phyloP scores from a whole-genome alignment of 1,140 invertebrate genomes.

The Heliconius hermathena region DNA sequence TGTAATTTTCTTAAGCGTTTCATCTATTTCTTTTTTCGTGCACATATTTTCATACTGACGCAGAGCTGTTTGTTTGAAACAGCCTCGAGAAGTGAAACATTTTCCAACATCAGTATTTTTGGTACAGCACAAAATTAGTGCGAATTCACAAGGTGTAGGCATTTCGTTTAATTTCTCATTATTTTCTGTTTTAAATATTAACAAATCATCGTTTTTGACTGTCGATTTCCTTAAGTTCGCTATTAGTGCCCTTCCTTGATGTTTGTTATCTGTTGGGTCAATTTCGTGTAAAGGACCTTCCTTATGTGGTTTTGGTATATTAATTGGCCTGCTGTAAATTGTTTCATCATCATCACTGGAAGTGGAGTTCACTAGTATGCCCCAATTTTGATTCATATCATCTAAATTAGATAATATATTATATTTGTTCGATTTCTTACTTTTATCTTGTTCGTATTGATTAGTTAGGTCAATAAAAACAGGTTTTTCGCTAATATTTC shows the following conservation, averaged over 20 bases:
- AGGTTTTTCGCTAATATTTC: background rate
- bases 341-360: background rate
- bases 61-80: constrained; percentile 70
- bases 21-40: background rate
- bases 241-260: background rate
- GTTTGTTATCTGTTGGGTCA: background rate
- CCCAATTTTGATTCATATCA: constrained; percentile 24
- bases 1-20: background rate
- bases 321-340: constrained; percentile 21
- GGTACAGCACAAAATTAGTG: constrained; percentile 85
- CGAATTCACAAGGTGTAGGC: constrained; percentile 84
- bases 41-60: background rate
- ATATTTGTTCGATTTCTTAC: background rate
- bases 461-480: background rate
- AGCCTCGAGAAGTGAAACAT: constrained; percentile 86
- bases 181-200: background rate
- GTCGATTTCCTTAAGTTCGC: background rate
- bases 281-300: background rate
- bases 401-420: background rate
- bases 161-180: background rate
- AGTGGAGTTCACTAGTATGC: constrained; percentile 6
- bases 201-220: background rate
- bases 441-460: background rate
- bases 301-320: constrained; percentile 15
- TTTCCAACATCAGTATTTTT: constrained; percentile 67